Conservation (phyloP, 2,888 invertebrate species). For the Pharmacophagus antenor region DNA sequence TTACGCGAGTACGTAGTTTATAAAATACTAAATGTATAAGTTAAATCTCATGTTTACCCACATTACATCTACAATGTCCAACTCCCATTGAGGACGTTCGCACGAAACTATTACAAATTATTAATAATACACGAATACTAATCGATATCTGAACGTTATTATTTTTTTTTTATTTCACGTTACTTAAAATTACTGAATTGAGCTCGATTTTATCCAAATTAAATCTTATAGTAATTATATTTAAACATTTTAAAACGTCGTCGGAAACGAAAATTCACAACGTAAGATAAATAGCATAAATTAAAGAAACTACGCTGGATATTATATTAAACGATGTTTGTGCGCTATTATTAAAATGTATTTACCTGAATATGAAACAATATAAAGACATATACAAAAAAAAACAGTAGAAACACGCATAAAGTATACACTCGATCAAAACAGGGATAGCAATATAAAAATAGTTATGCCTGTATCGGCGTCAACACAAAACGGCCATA, state of each 20-base stretch:
- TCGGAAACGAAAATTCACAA: conserved; percentile 48
- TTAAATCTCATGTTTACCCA: conserved; percentile 58
- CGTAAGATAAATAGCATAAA: conserved; percentile 50
- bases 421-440: conserved; percentile 54
- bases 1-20: conserved; percentile 78
- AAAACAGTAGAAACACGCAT: conserved; percentile 53
- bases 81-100: conserved; percentile 72
- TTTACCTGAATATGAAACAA: conserved; percentile 60
- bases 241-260: conserved; percentile 43
- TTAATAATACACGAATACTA: conserved; percentile 53
- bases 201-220: conserved; percentile 78
- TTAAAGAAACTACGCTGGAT: conserved; percentile 57
- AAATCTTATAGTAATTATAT: conserved; percentile 61
- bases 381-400: conserved; percentile 43
- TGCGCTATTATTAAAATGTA: conserved; percentile 73
- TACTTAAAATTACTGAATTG: conserved; percentile 75
- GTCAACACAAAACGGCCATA: conserved; percentile 59
- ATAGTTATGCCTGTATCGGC: conserved; percentile 66
- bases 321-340: conserved; percentile 74
- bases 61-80: conserved; percentile 68
- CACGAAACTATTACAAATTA: conserved; percentile 56
- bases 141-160: conserved; percentile 63
- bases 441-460: conserved; percentile 72
- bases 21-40: conserved; percentile 75
- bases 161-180: conserved; percentile 57